Percentiles rank a stretch among this genome's conserved stretches.
phyloP scores from a whole-genome alignment of 92 coral and sea anemone genomes.

The Phenganax subtilis region DNA sequence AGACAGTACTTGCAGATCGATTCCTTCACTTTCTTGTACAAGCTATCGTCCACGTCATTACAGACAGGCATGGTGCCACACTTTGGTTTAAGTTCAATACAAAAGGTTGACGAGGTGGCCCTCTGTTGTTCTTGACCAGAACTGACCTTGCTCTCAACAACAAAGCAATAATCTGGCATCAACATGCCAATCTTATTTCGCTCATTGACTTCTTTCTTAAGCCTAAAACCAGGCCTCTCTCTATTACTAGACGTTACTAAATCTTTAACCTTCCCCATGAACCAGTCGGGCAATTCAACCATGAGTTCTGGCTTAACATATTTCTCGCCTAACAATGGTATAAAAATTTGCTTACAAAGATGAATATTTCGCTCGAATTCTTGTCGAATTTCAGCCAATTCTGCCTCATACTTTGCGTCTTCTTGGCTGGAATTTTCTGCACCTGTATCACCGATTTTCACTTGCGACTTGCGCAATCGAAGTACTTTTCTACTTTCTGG shows the following conservation, averaged over 20 bases:
- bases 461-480: conserved; percentile 61
- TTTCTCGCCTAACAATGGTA: conserved; percentile 59
- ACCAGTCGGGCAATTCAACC: conserved; percentile 60
- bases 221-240: conserved; percentile 64
- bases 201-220: conserved; percentile 61
- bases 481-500: conserved; percentile 53
- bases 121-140: not conserved
- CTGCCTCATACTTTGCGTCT: conserved; percentile 2
- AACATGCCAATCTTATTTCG: conserved; percentile 54
- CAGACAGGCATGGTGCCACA: conserved; percentile 76
- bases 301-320: conserved; percentile 64
- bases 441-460: not conserved
- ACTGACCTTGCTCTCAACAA: conserved; percentile 36
- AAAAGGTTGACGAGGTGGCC: conserved; percentile 54
- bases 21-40: conserved; percentile 44
- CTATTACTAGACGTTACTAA: conserved; percentile 43
- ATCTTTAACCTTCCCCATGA: conserved; percentile 52
- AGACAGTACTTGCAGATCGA: conserved; percentile 74
- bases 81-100: conserved; percentile 89
- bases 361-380: conserved; percentile 40
- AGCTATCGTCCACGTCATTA: not conserved
- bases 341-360: conserved; percentile 55
- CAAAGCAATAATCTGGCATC: conserved; percentile 82
- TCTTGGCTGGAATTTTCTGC: not conserved
- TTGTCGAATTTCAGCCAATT: not conserved